A percentile compares a stretch with the other conserved stretches of the same genome.
These are phyloP conservation scores for Microctonus brassicae DNA, from an alignment of 2,888 invertebrate species.

Conservation along the genomic window DNA sequence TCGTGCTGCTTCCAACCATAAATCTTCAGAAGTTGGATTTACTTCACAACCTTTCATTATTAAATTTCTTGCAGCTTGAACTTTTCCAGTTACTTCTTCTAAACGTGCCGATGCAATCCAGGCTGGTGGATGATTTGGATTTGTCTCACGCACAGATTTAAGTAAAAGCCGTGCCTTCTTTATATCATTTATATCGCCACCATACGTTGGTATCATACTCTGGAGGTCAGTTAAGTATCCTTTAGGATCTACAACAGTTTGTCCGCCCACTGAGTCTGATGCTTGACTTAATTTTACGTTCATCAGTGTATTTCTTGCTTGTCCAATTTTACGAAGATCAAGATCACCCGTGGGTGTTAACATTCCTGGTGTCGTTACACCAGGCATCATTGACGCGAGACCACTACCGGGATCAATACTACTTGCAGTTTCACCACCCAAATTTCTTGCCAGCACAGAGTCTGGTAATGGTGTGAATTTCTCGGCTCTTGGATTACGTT, in stretches of 20 bases:
- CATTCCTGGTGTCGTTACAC: conserved; percentile 88
- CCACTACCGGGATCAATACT: conserved; percentile 89
- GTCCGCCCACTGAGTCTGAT: conserved; percentile 98
- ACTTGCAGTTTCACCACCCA: conserved; percentile 84
- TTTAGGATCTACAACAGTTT: conserved; percentile 99
- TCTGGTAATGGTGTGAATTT: conserved; percentile 98
- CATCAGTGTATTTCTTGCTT: conserved; percentile 99
- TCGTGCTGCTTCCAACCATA: conserved; percentile 98
- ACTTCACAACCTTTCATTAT: conserved; percentile 99
- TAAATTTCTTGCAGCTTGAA: conserved; percentile 95
- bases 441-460: conserved; percentile 88
- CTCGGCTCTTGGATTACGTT: conserved; percentile 94
- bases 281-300: conserved; percentile 90
- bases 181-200: conserved; percentile 97
- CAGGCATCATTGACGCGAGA: conserved; percentile 88
- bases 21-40: conserved; percentile 96
- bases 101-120: conserved; percentile 99
- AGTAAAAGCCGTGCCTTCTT: conserved; percentile 95
- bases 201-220: conserved; percentile 99
- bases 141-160: conserved; percentile 97
- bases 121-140: conserved; percentile 99
- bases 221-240: conserved; percentile 99
- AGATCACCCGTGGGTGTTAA: conserved; percentile 90
- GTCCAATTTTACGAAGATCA: conserved; percentile 98
- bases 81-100: conserved; percentile 97